Evolutionary conservation across 2,797 vertebrate genomes (phyloP), one percentile per base, ranked within the genome.

Genomic region (Valencia hispanica): DNA sequence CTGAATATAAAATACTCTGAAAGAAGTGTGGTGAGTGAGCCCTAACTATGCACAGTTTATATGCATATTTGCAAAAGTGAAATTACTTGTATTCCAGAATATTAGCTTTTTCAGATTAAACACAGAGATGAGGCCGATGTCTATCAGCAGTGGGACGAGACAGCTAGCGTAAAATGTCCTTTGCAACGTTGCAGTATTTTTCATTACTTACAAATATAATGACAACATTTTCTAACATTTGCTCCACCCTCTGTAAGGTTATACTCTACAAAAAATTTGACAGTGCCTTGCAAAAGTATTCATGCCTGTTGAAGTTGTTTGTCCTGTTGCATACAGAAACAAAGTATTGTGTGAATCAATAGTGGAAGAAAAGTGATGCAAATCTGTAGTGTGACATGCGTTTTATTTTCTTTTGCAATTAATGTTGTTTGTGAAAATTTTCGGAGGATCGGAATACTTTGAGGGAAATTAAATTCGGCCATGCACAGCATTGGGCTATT

Each of bases 41-140:
- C 43, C 20, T 32, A 70, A 70, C 48, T 30, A 47, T 50, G 27
- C 68, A 50, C 68, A 48, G 27, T 34, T 70, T 45, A 70, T 50
- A n/a, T 32, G 18, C 57, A 70, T 55, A 34, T 25, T n/a, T 63
- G 65, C 45, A 69, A 34, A 39, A 39, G 22, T 4, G 55, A 32
- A 51, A 73, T 65, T 53, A 25, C 59, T 66, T 39, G 65, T 27
- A 27, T n/a, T 41, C 39, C 50, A 53, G 25, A 6, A 25, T 41
- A 32, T 20, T 65, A 5, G 61, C 34, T 22, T 27, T 39, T 27
- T 12, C 15, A 48, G 41, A 69, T 47, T 18, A 45, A 22, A 34
- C 9, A 48, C 18, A 34, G 45, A 32, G 27, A 50, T 30, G 18
- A 70, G 45, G 14, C 9, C 2, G 18, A 17, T 43, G 63, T 41